Percentiles rank a stretch among this genome's conserved stretches.
phyloP scores from a whole-genome alignment of 2,888 invertebrate species.

The Eilema griseolum region DNA sequence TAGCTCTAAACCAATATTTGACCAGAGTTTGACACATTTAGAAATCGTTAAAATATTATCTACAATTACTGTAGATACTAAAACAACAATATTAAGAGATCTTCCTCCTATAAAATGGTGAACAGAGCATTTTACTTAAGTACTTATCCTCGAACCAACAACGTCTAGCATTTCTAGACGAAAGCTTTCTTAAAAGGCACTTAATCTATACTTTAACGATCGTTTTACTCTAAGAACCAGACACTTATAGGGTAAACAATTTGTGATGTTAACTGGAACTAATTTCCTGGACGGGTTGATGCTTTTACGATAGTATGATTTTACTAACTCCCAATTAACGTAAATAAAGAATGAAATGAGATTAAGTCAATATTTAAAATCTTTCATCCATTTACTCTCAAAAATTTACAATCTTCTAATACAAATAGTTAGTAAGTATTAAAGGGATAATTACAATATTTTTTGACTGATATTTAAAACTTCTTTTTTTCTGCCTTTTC shows the following conservation, averaged over 20 bases:
- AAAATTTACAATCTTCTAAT: too few species aligned
- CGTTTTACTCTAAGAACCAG: not conserved
- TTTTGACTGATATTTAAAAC: too few species aligned
- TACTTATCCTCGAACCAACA: conserved; percentile 1
- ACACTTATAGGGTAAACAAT: conserved; percentile 1
- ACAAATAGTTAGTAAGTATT: too few species aligned
- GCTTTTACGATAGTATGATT: not conserved
- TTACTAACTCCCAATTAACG: too few species aligned
- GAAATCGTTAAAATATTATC: not conserved
- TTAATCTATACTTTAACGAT: not conserved
- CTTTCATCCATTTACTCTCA: too few species aligned
- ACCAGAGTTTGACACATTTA: too few species aligned
- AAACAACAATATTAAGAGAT: not conserved
- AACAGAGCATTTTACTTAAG: not conserved
- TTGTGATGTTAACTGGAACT: not conserved
- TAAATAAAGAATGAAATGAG: too few species aligned
- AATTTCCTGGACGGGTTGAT: not conserved
- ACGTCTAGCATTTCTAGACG: conserved; percentile 3
- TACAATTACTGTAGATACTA: not conserved
- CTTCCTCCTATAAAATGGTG: not conserved
- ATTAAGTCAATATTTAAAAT: too few species aligned
- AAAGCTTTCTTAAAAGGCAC: conserved; percentile 1
- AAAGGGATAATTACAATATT: too few species aligned
- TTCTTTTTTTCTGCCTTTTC: too few species aligned
- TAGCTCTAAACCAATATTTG: too few species aligned